Evolutionary conservation across 2,797 vertebrate genomes (phyloP), one percentile per base, ranked within the genome.

Genomic region (Ataeniobius toweri): DNA sequence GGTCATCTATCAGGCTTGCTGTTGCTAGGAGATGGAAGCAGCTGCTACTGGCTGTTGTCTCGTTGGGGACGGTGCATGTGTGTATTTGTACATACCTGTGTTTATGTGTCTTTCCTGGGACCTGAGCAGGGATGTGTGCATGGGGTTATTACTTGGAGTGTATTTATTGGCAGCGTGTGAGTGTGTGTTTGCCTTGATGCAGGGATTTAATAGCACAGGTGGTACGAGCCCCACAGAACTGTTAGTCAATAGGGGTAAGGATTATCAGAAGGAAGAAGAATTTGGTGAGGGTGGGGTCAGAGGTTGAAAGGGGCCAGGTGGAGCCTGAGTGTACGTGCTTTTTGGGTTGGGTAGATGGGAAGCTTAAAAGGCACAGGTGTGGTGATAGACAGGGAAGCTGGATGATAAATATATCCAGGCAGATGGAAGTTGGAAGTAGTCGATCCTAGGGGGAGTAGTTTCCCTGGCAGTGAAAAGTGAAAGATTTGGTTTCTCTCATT

Each of bases 41-140:
- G 97, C 97, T 97, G 97, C 97, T 97, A 96, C 97, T 97, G 96
- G 96, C 97, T 97, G 97, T 97, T 97, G 97, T 97, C 96, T 97
- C 95, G 90, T 94, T 84, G 89, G 88, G 83, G 86, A 92, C 84
- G 73, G 89, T 86, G 82, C 51, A n/a, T 83, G 82, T 82, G 85
- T 87, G 81, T 83, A 80, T 86, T 80, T 89, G 79, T 76, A 79
- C 77, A 72, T 83, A 68, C 76, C 77, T 83, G 71, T 73, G 63
- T 76, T 75, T 80, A 63, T 79, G 84, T 84, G 80, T 85, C 79
- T 85, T 81, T 84, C 69, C 51, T 74, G 73, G 76, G 81, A 83
- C 84, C 56, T 82, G 74, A 73, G 83, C 67, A 71, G 53, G 41
- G 82, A 70, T 56, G 61, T 63, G 75, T 71, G 55, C 31, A 24